Conservation (phyloP, 2,797 vertebrate genomes). For the Coregonus suidteri region DNA sequence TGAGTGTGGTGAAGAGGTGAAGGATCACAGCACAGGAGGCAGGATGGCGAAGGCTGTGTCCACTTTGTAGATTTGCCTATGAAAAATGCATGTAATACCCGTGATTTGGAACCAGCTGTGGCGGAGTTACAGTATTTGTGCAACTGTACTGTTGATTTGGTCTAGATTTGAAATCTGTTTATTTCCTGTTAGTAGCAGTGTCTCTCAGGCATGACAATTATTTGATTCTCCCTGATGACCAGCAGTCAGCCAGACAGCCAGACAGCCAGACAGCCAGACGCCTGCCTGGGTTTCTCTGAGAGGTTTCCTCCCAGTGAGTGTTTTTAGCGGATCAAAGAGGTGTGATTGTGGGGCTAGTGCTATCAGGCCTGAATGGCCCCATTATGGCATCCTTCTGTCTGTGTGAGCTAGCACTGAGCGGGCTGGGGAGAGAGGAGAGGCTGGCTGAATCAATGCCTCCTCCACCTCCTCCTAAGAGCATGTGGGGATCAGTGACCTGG, state of each 20-base stretch:
- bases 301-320: not conserved
- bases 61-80: not conserved
- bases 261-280: too few species aligned
- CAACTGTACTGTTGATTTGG: not conserved
- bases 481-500: not conserved
- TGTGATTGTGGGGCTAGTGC: constrained; percentile 10
- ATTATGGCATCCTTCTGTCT: constrained; percentile 25
- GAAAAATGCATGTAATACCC: not conserved
- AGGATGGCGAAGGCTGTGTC: not conserved
- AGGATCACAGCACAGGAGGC: not conserved
- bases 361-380: constrained; percentile 20
- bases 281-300: not conserved
- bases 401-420: constrained; percentile 7
- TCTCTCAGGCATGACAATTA: not conserved
- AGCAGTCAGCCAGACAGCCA: not conserved
- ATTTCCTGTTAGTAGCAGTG: not conserved
- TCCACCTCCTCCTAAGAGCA: not conserved
- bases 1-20: constrained; percentile 62
- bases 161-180: not conserved
- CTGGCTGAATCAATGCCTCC: not conserved
- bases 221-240: not conserved
- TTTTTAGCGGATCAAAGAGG: not conserved
- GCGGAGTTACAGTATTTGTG: not conserved
- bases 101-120: not conserved
- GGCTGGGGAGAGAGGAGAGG: not conserved